A percentile compares a stretch with the other conserved stretches of the same genome.
These are phyloP conservation scores for Pygathrix nemaeus DNA, from an alignment of 2,113 vertebrate species.

Conservation along the genomic window DNA sequence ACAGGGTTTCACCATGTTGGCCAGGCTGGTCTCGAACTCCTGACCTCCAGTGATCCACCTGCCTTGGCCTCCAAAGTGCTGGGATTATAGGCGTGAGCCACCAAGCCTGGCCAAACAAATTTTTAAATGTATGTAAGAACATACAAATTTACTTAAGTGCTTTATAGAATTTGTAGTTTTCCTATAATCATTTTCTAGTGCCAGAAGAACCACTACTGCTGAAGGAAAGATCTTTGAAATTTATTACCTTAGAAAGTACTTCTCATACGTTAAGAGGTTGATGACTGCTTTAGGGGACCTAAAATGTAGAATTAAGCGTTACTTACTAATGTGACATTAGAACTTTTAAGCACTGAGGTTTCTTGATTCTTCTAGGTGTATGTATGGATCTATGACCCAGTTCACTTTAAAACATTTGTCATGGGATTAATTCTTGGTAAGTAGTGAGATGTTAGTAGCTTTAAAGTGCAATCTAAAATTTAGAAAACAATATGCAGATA, in stretches of 20 bases:
- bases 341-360: constrained; percentile 50
- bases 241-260: constrained; percentile 34
- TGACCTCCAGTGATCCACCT: too few species aligned
- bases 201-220: not conserved
- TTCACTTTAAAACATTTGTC: constrained; percentile 98
- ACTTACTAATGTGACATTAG: constrained; percentile 36
- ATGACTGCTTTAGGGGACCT: not conserved
- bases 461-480: constrained; percentile 39
- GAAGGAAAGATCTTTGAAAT: not conserved
- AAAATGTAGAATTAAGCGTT: not conserved
- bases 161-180: constrained; percentile 17
- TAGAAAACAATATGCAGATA: constrained; percentile 22
- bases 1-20: too few species aligned
- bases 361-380: constrained; percentile 90
- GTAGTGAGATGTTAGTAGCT: constrained; percentile 69
- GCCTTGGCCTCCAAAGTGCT: too few species aligned
- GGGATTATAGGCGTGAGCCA: too few species aligned
- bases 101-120: not conserved
- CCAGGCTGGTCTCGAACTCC: too few species aligned
- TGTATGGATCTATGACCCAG: constrained; percentile 99
- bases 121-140: not conserved
- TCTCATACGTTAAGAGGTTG: not conserved
- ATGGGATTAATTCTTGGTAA: constrained; percentile 99
- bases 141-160: not conserved
- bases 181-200: not conserved